phyloP scores from a whole-genome alignment of 2,888 invertebrate genomes.

The Allophyes oxyacanthae region DNA sequence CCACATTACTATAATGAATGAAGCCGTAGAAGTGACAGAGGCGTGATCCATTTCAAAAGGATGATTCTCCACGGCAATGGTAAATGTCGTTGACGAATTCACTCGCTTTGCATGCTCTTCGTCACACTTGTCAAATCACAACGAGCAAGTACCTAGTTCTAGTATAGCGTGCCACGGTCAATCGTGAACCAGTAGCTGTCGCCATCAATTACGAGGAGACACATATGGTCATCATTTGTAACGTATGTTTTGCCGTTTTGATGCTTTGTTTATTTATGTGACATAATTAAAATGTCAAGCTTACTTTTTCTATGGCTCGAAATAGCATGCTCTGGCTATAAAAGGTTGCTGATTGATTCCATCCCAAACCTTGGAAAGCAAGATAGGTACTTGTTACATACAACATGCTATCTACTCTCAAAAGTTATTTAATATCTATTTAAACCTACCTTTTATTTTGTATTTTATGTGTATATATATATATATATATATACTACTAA shows the following conservation, averaged over 20 bases:
- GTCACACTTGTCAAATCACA: constrained; percentile 50
- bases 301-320: constrained; percentile 12
- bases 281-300: constrained; percentile 49
- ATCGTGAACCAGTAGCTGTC: constrained; percentile 36
- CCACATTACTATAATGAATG: constrained; percentile 48
- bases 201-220: constrained; percentile 28
- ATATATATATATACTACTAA: too few species aligned
- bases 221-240: constrained; percentile 52
- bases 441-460: too few species aligned
- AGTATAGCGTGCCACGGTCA: constrained; percentile 55
- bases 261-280: constrained; percentile 53
- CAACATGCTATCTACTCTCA: too few species aligned
- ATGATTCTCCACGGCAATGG: constrained; percentile 59
- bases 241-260: constrained; percentile 45
- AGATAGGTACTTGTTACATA: too few species aligned
- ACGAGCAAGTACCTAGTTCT: constrained; percentile 8
- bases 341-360: constrained; percentile 4
- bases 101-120: constrained; percentile 36
- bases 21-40: constrained; percentile 21
- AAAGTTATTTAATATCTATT: too few species aligned
- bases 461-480: too few species aligned
- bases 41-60: constrained; percentile 59
- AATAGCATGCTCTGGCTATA: constrained; percentile 8
- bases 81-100: constrained; percentile 53
- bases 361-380: not conserved